Evolutionary conservation across 1,140 invertebrate species (phyloP).

Genomic region (Caenorhabditis briggsae): DNA sequence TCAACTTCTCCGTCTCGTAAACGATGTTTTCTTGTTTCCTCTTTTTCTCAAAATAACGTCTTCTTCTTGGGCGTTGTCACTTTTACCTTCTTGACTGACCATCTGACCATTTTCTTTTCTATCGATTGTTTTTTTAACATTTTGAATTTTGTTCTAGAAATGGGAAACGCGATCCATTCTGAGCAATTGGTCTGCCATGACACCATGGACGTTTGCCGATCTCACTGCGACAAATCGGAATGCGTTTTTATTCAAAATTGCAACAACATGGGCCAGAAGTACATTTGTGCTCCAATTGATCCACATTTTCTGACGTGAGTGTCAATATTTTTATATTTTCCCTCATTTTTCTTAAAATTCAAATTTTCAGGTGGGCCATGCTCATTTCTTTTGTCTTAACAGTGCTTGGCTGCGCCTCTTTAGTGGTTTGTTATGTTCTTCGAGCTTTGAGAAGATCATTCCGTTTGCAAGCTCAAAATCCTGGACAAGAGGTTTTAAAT

Average conservation of each 20-base stretch:
- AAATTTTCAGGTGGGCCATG: constrained; percentile 42
- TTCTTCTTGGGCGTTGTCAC: constrained; percentile 24
- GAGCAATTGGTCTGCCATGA: constrained; percentile 53
- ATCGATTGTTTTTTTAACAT: not conserved
- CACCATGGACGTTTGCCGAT: constrained; percentile 40
- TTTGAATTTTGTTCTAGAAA: not conserved
- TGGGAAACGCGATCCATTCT: constrained; percentile 48
- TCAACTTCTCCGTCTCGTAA: constrained; percentile 8
- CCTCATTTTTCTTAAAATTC: not conserved
- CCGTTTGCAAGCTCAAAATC: not conserved
- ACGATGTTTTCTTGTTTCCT: not conserved
- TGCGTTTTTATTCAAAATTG: constrained; percentile 51
- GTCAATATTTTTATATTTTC: no score
- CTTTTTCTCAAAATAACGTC: constrained; percentile 1
- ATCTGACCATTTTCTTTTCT: not conserved
- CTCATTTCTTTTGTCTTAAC: constrained; percentile 23
- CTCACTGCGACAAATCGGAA: constrained; percentile 56
- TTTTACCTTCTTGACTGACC: constrained; percentile 11
- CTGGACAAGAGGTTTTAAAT: not conserved
- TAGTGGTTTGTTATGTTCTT: constrained; percentile 39
- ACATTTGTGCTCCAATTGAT: constrained; percentile 34
- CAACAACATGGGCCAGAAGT: constrained; percentile 30
- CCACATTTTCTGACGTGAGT: constrained; percentile 23
- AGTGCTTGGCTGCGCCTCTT: constrained; percentile 17
- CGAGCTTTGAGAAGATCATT: constrained; percentile 23